These are phyloP conservation scores for Hipparchia semele DNA, from an alignment of 2,888 invertebrate genomes.

Conservation along the genomic window DNA sequence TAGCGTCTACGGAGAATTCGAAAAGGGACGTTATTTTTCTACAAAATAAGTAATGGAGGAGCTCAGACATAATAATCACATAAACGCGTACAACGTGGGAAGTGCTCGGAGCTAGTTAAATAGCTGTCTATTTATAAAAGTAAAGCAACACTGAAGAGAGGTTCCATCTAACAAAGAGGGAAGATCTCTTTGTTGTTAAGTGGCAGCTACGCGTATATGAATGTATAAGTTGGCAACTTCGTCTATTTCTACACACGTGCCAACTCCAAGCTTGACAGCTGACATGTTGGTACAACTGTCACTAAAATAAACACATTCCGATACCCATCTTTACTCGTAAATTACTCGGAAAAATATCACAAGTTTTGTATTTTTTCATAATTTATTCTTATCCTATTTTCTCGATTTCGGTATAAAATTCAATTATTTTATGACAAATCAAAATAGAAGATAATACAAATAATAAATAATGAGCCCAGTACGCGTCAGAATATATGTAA, in stretches of 20 bases:
- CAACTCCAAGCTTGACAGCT: neutral
- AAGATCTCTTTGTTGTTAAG: slow-evolving; percentile 81
- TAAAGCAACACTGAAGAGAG: slow-evolving; percentile 68
- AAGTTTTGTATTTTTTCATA: no score
- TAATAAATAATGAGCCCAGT: neutral
- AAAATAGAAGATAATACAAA: neutral
- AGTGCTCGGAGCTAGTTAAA: slow-evolving; percentile 46
- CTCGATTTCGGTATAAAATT: neutral
- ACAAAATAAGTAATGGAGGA: neutral
- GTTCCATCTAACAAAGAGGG: slow-evolving; percentile 78
- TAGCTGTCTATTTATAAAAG: slow-evolving; percentile 56
- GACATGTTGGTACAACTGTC: neutral
- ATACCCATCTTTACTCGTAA: neutral
- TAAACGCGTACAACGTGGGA: slow-evolving; percentile 12
- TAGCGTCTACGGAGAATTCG: neutral
- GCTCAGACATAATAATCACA: neutral
- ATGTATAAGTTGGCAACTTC: slow-evolving; percentile 75
- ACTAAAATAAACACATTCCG: neutral
- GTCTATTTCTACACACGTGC: neutral
- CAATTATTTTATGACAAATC: neutral
- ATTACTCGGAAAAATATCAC: neutral
- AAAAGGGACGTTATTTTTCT: neutral
- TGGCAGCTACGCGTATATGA: slow-evolving; percentile 71
- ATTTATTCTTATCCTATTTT: no score
- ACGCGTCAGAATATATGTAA: no score